phyloP scores from a whole-genome alignment of 2,888 invertebrate genomes.

The Ochropacha duplaris region DNA sequence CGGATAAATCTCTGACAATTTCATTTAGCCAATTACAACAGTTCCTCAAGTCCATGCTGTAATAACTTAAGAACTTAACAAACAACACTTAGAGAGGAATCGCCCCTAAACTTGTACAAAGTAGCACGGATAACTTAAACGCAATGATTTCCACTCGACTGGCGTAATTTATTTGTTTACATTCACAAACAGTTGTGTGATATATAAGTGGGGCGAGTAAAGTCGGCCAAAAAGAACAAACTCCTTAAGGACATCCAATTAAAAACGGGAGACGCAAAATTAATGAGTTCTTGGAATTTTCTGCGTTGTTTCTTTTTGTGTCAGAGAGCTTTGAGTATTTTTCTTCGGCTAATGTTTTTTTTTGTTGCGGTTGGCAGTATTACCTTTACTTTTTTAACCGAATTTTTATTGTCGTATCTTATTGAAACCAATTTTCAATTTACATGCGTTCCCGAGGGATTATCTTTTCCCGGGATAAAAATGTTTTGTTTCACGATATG shows the following conservation, averaged over 20 bases:
- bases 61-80: constrained; percentile 11
- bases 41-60: constrained; percentile 3
- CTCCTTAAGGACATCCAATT: constrained; percentile 56
- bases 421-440: too few species aligned
- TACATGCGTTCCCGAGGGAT: too few species aligned
- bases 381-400: neutral
- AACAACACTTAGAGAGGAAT: constrained; percentile 13
- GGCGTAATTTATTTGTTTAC: constrained; percentile 61
- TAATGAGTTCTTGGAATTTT: constrained; percentile 27
- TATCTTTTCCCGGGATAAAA: too few species aligned
- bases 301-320: constrained; percentile 19
- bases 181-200: constrained; percentile 27
- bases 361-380: neutral
- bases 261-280: constrained; percentile 46
- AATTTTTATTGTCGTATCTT: neutral
- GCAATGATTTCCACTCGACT: constrained; percentile 10
- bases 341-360: neutral
- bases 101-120: constrained; percentile 8
- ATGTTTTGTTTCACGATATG: too few species aligned
- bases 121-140: constrained; percentile 9
- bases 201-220: constrained; percentile 45
- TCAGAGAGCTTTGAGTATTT: neutral
- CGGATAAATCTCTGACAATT: constrained; percentile 9
- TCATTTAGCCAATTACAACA: constrained; percentile 21
- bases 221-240: constrained; percentile 31